Base-by-base conservation (phyloP, 2,888 invertebrate species). In the Ochlodes sylvanus region DNA sequence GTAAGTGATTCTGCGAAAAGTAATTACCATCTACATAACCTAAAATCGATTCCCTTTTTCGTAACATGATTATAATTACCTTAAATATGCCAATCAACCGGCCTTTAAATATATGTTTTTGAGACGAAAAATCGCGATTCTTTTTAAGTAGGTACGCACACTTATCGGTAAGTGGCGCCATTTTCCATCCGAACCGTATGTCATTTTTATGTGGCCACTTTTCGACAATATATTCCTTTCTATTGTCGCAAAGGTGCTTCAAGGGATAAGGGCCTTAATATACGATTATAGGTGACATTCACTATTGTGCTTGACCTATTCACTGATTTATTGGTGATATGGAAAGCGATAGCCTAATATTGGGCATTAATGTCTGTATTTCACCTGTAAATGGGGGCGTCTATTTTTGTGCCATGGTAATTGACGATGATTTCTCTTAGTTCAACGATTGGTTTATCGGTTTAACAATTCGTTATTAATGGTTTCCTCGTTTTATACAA, bases 121-220 rank as follows among this genome's bases (percentile, higher is more conserved):
- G 34, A 34, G 12, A 15, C n/a, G 32, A 55, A 55, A 55, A 32
- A 12, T 10, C 44, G 7, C 17, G 44, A n/a, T 50, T 56, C 47
- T 64, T 50, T 1, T 9, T 58, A 69, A 64, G 65, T 70, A 67
- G 63, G 57, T 56, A 67, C 66, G 69, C 50, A 60, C 70, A 71
- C 70, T 71, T 70, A 67, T 71, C 72, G 71, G 69, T 64, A 69
- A 69, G 62, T 72, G 69, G 72, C 72, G 72, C 76, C 77, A 77
- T 78, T 80, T 77, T 77, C 77, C 73, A 74, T 75, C 75, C 77
- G 71, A 76, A 77, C 90, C 85, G 88, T 92, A 89, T 84, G 92
- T 92, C 92, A 92, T 92, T 92, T 93, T 93, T 93, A 92, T 93
- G 90, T 89, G 89, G 83, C 88, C 90, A 91, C 93, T 93, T 92